Percentiles rank a stretch among this genome's conserved stretches.
Evolutionary conservation across 2,888 invertebrate genomes (phyloP).

Genomic region (Buathra laborator): DNA sequence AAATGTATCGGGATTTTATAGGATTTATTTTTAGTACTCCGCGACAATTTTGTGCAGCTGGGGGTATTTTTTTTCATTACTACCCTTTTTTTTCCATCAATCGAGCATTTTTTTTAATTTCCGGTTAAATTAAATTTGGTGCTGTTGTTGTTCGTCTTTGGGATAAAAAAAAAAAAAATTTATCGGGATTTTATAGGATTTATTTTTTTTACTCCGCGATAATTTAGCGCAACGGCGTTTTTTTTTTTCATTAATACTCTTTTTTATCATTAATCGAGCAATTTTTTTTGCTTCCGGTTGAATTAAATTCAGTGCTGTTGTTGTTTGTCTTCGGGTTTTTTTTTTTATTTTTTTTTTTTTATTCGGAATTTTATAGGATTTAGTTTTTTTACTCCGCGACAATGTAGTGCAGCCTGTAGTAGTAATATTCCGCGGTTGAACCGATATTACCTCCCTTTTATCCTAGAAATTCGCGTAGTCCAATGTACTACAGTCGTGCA

Average conservation of each 20-base stretch:
- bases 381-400: background rate
- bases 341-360: background rate
- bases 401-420: background rate
- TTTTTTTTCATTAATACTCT: too few species aligned
- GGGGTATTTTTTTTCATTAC: too few species aligned
- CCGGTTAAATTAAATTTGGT: background rate
- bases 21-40: too few species aligned
- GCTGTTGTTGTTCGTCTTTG: background rate
- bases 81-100: background rate
- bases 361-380: background rate
- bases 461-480: slow-evolving; percentile 7
- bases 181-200: too few species aligned
- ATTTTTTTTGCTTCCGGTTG: background rate
- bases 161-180: too few species aligned
- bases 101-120: background rate
- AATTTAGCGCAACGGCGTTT: too few species aligned
- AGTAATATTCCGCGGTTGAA: slow-evolving; percentile 37
- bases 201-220: too few species aligned
- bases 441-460: slow-evolving; percentile 48
- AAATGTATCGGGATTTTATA: too few species aligned
- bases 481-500: background rate
- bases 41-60: too few species aligned
- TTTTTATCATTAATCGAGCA: background rate
- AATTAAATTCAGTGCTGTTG: background rate
- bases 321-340: background rate